Evolutionary conservation across 2,888 invertebrate genomes (phyloP), one percentile per base, ranked within the genome.

Genomic region (Microplitis manilae): DNA sequence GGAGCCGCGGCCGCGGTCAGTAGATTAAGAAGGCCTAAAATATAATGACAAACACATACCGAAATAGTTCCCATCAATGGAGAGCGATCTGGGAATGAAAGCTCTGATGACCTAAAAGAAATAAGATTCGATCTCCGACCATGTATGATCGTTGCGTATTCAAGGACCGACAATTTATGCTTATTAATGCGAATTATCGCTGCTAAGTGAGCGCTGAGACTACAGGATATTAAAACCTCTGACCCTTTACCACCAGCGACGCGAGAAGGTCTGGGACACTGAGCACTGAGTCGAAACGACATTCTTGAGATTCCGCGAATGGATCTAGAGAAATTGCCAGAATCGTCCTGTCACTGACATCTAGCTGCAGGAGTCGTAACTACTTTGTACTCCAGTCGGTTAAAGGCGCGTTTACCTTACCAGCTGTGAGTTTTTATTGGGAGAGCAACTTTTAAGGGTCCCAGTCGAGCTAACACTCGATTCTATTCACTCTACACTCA

Each of bases 161-260:
- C 84, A 81, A 83, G 83, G 83, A 81, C 84, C 81, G 86, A 81
- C 88, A 89, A 89, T 90, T 89, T 87, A 85, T 83, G 83, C 85
- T 88, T 84, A 88, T 90, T 90, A 89, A 88, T 89, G 87, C 86
- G 84, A 89, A 89, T 89, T 87, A 89, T 89, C 87, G 87, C 85
- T 86, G 81, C 84, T 82, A 86, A 88, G 86, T 87, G 85, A 83
- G 83, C 84, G 84, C 85, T 81, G 61, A 74, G 70, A 79, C 78
- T 79, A 80, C 85, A 88, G 89, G 88, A 90, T 89, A 90, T 90
- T 87, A 88, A 87, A 89, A 88, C 89, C 89, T 87, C 82, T 88
- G 86, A 85, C 86, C 86, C 79, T 84, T 82, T 74, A 70, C 77
- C 74, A 73, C 75, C 75, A 70, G 75, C 77, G 71, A 73, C 59